Evolutionary conservation across 2,888 invertebrate genomes (phyloP).

Genomic region (Drosophila prolongata): DNA sequence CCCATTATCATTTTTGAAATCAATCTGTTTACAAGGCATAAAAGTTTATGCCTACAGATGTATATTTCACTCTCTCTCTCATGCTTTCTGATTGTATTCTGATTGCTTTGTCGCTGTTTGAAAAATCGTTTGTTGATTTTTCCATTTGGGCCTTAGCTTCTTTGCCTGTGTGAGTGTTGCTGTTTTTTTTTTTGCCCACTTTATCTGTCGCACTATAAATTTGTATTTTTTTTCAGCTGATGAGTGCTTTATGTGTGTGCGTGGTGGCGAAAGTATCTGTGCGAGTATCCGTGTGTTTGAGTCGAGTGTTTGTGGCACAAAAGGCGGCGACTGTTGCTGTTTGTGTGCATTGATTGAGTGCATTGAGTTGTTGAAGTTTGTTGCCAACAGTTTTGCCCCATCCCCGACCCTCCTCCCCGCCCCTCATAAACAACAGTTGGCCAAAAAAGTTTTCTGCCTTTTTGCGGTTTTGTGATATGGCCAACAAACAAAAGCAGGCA

Average conservation of each 20-base stretch:
- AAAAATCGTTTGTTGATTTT: conserved; percentile 73
- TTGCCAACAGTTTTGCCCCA: conserved; percentile 23
- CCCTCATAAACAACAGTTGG: conserved; percentile 36
- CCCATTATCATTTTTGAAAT: conserved; percentile 76
- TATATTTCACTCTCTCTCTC: conserved; percentile 29
- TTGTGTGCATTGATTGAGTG: conserved; percentile 76
- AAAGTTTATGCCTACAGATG: conserved; percentile 46
- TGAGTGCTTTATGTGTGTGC: conserved; percentile 66
- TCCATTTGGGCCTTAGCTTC: conserved; percentile 49
- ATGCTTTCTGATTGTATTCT: conserved; percentile 58
- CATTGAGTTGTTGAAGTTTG: conserved; percentile 76
- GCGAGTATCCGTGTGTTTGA: conserved; percentile 21
- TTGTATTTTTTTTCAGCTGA: conserved; percentile 49
- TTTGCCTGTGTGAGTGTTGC: not conserved
- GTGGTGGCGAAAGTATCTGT: conserved; percentile 13
- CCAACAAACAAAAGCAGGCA: conserved; percentile 39
- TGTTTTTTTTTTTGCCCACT: conserved; percentile 11
- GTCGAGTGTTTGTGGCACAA: conserved; percentile 68
- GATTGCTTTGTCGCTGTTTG: conserved; percentile 53
- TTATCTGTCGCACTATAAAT: conserved; percentile 67
- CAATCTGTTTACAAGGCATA: conserved; percentile 80
- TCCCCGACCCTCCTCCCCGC: not conserved
- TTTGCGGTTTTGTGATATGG: conserved; percentile 71
- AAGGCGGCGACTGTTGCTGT: conserved; percentile 56
- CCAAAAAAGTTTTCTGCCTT: conserved; percentile 67